phyloP scores from a whole-genome alignment of 2,113 vertebrate genomes.

The Corvus cornix region DNA sequence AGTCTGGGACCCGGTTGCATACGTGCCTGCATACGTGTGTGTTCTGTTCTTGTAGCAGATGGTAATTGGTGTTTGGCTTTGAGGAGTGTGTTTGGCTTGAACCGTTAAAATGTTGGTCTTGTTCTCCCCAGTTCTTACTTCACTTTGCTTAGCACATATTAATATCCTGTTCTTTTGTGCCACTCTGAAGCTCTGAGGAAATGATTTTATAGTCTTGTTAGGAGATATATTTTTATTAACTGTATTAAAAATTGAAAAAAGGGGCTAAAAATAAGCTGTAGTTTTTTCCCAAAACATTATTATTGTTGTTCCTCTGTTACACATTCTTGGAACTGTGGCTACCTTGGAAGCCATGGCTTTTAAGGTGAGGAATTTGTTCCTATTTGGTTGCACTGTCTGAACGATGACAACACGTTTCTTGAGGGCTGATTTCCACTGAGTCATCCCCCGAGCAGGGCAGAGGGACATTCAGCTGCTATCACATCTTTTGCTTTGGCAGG shows the following conservation, averaged over 20 bases:
- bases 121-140: not conserved
- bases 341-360: not conserved
- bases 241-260: not conserved
- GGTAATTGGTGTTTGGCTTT: not conserved
- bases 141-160: not conserved
- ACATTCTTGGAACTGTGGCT: not conserved
- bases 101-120: not conserved
- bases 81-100: not conserved
- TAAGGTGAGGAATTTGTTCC: conserved; percentile 40
- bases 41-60: not conserved
- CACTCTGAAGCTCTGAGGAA: not conserved
- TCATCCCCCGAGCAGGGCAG: conserved; percentile 20
- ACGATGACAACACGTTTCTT: not conserved
- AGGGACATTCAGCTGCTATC: not conserved
- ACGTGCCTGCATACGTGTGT: fast-evolving
- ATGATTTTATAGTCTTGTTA: not conserved
- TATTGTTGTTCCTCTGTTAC: not conserved
- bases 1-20: not conserved
- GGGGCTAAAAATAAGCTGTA: not conserved
- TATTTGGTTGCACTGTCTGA: not conserved
- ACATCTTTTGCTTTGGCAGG: conserved; percentile 42
- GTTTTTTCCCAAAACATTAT: not conserved
- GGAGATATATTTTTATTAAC: not conserved
- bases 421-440: conserved; percentile 39
- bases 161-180: not conserved